Conservation (phyloP, 2,797 vertebrate species). For the Premnoplex brunnescens region DNA sequence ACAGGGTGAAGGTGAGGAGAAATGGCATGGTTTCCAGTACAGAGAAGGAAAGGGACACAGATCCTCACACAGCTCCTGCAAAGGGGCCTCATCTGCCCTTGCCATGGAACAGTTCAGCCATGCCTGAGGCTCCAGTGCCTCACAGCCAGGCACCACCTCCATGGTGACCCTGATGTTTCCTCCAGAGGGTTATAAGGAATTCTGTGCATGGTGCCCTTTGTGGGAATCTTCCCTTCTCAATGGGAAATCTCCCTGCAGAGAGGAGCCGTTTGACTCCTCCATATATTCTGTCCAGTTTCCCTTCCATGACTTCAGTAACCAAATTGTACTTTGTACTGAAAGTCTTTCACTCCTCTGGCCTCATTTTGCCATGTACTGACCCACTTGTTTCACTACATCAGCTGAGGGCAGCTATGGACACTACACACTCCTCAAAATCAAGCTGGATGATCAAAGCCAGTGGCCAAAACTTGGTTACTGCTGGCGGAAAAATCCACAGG, state of each 20-base stretch:
- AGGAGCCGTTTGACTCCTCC: background rate
- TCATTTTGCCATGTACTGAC: background rate
- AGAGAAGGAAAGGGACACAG: background rate
- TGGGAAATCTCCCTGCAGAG: background rate
- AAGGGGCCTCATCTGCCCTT: background rate
- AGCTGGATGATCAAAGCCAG: background rate
- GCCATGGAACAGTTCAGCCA: background rate
- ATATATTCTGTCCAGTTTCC: background rate
- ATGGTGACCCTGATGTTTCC: accelerated
- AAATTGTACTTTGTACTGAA: background rate
- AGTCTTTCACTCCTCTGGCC: background rate
- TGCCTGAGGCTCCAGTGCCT: background rate
- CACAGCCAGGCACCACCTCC: background rate
- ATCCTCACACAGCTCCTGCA: background rate
- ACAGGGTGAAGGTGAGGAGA: background rate
- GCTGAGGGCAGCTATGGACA: background rate
- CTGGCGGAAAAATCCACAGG: background rate
- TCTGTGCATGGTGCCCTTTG: background rate
- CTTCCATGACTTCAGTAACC: background rate
- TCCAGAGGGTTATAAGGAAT: background rate
- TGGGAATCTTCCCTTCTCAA: background rate
- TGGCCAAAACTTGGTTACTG: background rate
- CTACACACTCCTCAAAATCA: background rate
- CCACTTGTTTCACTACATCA: background rate
- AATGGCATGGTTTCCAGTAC: background rate